Percentiles rank a stretch among this genome's conserved stretches.
Conservation (phyloP, 2,797 vertebrate genomes). For the Mareca penelope region DNA sequence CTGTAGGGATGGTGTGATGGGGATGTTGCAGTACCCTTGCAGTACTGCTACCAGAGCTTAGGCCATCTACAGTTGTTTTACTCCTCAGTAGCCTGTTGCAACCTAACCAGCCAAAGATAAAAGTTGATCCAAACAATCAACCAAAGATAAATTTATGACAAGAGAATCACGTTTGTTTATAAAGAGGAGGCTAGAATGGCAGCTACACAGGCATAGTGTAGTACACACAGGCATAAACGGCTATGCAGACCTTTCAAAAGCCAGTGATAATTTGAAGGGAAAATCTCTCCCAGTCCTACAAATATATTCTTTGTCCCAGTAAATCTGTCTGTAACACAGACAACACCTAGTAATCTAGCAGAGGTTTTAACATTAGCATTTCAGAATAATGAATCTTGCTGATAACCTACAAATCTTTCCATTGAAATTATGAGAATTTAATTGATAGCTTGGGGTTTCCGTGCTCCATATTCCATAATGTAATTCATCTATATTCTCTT, state of each 20-base stretch:
- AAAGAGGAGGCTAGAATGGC: neutral
- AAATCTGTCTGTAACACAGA: neutral
- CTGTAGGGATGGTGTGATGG: neutral
- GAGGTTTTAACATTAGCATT: neutral
- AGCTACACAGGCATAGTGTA: neutral
- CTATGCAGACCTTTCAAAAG: neutral
- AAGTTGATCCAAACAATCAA: neutral
- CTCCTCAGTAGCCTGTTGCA: neutral
- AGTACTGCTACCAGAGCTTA: neutral
- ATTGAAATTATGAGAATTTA: neutral
- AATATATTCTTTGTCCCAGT: neutral
- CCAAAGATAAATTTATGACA: neutral
- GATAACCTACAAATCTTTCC: constrained; percentile 8
- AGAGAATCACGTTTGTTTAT: neutral
- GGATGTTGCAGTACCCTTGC: neutral
- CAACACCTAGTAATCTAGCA: neutral
- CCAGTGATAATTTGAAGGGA: fast-evolving
- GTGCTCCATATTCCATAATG: neutral
- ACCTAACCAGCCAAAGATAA: neutral
- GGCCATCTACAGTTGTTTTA: neutral
- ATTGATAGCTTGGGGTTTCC: neutral
- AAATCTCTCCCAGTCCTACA: neutral
- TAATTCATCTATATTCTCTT: constrained; percentile 17
- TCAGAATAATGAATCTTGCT: constrained; percentile 15
- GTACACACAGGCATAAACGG: neutral